Percentiles rank a stretch among this genome's conserved stretches.
These are phyloP conservation scores for Neodontobutis hainanensis DNA, from an alignment of 2,113 vertebrate genomes.

Conservation along the genomic window DNA sequence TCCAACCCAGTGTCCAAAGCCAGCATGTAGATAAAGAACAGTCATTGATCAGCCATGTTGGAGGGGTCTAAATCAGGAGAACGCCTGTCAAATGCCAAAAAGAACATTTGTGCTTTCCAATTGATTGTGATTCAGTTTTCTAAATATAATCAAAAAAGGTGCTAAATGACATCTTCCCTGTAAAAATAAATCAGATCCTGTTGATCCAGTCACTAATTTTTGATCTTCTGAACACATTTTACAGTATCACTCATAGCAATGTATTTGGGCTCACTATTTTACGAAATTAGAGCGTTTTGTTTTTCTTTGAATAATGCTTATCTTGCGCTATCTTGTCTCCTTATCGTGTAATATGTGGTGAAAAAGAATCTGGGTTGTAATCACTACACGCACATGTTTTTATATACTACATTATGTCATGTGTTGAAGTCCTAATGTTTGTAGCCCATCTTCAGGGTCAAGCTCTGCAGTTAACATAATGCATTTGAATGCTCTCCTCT, in stretches of 20 bases:
- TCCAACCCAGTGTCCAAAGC: slow-evolving; percentile 52
- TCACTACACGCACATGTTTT: no score
- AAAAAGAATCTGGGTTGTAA: no score
- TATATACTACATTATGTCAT: no score
- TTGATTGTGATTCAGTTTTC: neutral
- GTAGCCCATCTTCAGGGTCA: neutral
- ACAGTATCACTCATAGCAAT: neutral
- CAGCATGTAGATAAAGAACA: slow-evolving; percentile 59
- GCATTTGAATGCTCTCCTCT: neutral
- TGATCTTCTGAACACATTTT: neutral
- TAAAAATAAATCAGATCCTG: no score
- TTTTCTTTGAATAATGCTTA: no score
- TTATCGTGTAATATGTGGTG: no score
- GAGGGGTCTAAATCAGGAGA: slow-evolving; percentile 47
- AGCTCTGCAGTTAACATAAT: slow-evolving; percentile 17
- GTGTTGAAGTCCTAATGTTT: neutral
- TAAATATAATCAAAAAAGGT: no score
- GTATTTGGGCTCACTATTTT: no score
- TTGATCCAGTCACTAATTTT: no score
- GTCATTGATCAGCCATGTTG: slow-evolving; percentile 66
- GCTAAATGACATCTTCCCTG: no score
- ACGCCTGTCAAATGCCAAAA: slow-evolving; percentile 61
- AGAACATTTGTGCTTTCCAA: slow-evolving; percentile 18
- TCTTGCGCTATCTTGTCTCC: no score
- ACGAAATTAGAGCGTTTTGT: no score